Evolutionary conservation across 1,140 invertebrate genomes (phyloP), one percentile per base, ranked within the genome.

Genomic region (Drosophila tsacasi): DNA sequence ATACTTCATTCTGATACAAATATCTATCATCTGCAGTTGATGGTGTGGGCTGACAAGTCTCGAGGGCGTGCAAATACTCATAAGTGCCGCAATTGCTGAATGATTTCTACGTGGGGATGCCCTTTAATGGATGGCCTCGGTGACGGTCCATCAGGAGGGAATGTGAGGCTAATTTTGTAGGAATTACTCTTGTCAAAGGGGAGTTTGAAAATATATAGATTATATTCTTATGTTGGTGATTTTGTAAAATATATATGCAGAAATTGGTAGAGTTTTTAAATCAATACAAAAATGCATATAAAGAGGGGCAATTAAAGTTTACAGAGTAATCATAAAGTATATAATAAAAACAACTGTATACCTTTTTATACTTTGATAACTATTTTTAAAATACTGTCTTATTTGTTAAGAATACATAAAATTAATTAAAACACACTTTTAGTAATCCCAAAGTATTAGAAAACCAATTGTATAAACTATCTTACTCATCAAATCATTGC

Each of bases 31-130:
- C 35, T 72, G 21, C 15, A 10, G 12, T 55, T 17, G 52, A 25
- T 39, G 42, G 10, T 12, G 4, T 21, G 49, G 32, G 44, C 10
- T 69, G 32, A 39, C 19, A 23, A 25, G 63, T 65, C 49, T 58
- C 52, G 59, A 85, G 82, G 66, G 76, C 66, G 44, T 67, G 66
- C 59, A 60, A 60, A 62, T 77, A 77, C 61, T 78, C 73, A 82
- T 42, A 66, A 81, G 61, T 61, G 46, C 25, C 25, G 47, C 67
- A 76, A 75, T 60, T 76, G 37, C 39, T 59, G 64, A 59, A 35
- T 21, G 27, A 39, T 72, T 44, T 21, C 15, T 19, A 9, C 10
- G 27, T n/a, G 52, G 63, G 15, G 55, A n/a, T 61, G 37, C 12
- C 23, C 35, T n/a, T 17, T 42, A 44, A 60, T 59, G 6, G 25